Percentiles rank a stretch among this genome's conserved stretches.
These are phyloP conservation scores for Pristionchus fissidentatus DNA, from an alignment of 2,888 invertebrate genomes.

Conservation along the genomic window DNA sequence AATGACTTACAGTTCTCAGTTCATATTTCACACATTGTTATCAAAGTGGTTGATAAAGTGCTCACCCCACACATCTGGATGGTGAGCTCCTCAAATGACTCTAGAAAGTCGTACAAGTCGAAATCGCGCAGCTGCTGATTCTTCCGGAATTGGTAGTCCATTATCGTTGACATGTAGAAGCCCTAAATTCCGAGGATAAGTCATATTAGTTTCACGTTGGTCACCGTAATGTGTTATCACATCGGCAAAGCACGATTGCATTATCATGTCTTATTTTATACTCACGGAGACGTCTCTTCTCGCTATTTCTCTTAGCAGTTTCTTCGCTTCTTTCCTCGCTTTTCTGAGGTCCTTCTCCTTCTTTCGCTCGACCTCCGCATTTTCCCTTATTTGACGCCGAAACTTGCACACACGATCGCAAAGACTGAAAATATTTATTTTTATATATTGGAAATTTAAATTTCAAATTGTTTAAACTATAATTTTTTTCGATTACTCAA, in stretches of 20 bases:
- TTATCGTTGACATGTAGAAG: slow-evolving; percentile 13
- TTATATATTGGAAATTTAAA: neutral
- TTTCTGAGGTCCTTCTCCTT: slow-evolving; percentile 28
- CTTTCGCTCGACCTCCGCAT: neutral
- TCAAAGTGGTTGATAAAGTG: neutral
- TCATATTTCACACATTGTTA: neutral
- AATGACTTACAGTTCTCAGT: neutral
- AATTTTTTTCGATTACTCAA: too few relatives aligned
- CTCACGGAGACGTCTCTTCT: slow-evolving; percentile 33
- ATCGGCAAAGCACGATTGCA: neutral
- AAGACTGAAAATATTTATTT: slow-evolving; percentile 9
- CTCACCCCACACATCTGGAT: slow-evolving; percentile 8
- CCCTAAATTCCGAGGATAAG: slow-evolving; percentile 31
- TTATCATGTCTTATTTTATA: neutral
- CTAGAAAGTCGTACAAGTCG: slow-evolving; percentile 27
- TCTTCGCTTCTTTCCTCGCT: slow-evolving; percentile 7
- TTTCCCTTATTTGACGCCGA: neutral
- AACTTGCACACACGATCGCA: neutral
- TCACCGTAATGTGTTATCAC: neutral
- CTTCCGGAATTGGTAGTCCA: neutral
- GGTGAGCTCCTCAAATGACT: neutral
- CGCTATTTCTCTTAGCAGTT: neutral
- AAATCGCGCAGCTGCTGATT: neutral
- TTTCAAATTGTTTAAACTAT: neutral
- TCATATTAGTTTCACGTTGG: neutral